phyloP scores from a whole-genome alignment of 2,113 vertebrate genomes.

The Otocyon megalotis region DNA sequence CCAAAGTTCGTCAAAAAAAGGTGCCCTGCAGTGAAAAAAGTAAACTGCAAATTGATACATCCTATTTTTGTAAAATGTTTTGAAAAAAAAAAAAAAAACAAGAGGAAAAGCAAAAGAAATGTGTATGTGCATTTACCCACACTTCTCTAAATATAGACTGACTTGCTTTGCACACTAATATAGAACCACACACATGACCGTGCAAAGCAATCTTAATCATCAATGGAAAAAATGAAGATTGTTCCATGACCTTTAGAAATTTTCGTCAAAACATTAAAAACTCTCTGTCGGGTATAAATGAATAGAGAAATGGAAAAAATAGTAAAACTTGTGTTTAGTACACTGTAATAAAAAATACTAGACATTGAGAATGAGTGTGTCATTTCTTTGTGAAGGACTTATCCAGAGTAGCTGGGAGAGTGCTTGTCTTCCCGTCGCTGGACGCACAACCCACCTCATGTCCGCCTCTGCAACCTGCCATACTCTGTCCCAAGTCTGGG shows the following conservation, averaged over 20 bases:
- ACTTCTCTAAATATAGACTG: not conserved
- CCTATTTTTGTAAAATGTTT: conserved; percentile 10
- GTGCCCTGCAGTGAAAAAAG: not conserved
- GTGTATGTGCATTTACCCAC: not conserved
- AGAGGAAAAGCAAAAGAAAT: not conserved
- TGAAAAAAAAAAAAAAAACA: not conserved
- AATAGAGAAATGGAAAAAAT: not conserved
- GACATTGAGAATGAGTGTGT: not conserved
- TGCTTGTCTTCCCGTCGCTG: not conserved
- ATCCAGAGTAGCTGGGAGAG: not conserved
- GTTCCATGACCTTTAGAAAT: conserved; percentile 19
- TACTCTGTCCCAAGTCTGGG: not conserved
- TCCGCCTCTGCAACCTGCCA: not conserved
- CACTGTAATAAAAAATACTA: not conserved
- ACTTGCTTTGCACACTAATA: not conserved
- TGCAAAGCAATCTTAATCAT: not conserved
- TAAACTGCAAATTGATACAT: not conserved
- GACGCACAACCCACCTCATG: fast-evolving
- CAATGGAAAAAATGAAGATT: not conserved
- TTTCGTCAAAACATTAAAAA: conserved; percentile 38
- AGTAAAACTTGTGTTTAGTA: not conserved
- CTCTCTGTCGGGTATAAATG: conserved; percentile 35
- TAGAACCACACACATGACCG: not conserved
- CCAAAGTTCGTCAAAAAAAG: not conserved
- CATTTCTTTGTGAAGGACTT: not conserved